Evolutionary conservation across 2,113 vertebrate species (phyloP).

Genomic region (Strix aluco): DNA sequence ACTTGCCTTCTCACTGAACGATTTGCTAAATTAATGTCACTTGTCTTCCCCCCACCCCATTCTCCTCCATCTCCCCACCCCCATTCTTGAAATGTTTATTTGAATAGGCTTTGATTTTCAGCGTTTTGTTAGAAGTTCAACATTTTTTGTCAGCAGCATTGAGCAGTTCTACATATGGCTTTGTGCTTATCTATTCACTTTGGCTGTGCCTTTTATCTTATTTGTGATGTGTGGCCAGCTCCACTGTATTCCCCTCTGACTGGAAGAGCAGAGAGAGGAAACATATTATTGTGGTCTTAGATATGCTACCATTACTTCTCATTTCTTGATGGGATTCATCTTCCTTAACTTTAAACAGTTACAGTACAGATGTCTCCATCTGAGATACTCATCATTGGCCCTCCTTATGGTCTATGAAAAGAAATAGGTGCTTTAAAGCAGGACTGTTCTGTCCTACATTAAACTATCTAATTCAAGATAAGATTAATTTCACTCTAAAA

Average conservation of each 20-base stretch:
- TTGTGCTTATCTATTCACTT: conserved; percentile 8
- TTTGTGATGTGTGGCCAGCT: conserved; percentile 27
- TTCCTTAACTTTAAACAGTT: neutral
- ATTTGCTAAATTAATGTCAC: neutral
- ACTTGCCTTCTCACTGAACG: neutral
- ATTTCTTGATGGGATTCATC: neutral
- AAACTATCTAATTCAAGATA: neutral
- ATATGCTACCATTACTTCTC: neutral
- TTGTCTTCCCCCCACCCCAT: accelerated
- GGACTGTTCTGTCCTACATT: neutral
- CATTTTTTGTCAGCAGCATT: conserved; percentile 34
- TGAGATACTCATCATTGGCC: neutral
- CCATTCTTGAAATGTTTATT: neutral
- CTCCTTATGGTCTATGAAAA: neutral
- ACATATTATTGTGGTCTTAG: conserved; percentile 6
- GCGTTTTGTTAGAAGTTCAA: neutral
- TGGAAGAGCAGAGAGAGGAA: neutral
- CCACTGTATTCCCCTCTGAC: neutral
- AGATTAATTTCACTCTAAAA: neutral
- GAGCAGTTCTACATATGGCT: neutral
- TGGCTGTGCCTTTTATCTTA: conserved; percentile 13
- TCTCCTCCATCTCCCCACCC: neutral
- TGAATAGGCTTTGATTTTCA: neutral
- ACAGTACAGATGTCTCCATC: neutral
- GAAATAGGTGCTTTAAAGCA: neutral